A percentile compares a stretch with the other conserved stretches of the same genome.
Conservation (phyloP, 2,113 vertebrate species). For the Chrysemys picta region DNA sequence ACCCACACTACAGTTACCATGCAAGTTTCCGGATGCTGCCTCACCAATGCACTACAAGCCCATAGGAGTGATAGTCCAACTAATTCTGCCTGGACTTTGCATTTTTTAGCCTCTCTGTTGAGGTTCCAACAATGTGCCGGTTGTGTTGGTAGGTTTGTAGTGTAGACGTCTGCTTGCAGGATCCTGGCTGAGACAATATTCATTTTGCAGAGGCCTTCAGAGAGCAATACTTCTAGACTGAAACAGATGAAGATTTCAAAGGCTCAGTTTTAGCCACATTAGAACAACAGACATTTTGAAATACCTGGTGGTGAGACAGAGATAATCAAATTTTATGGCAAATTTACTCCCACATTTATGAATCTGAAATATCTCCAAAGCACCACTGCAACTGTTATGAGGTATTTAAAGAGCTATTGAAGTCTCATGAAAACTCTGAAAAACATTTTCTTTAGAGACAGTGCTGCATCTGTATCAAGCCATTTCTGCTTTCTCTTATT, state of each 20-base stretch:
- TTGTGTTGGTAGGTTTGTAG: background rate
- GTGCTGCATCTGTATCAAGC: background rate
- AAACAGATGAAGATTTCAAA: background rate
- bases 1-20: background rate
- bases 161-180: accelerated
- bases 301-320: background rate
- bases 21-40: background rate
- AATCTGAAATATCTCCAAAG: background rate
- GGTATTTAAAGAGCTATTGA: background rate
- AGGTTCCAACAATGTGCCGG: background rate
- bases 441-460: background rate
- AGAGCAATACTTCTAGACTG: background rate
- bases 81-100: background rate
- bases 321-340: background rate
- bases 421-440: background rate
- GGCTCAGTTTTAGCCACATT: background rate
- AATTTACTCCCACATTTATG: background rate
- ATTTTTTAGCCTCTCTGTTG: background rate
- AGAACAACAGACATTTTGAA: background rate
- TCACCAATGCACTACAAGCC: background rate
- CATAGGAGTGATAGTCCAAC: accelerated
- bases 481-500: background rate
- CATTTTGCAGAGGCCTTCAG: background rate
- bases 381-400: background rate
- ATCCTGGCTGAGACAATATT: background rate